Evolutionary conservation across 2,113 vertebrate genomes (phyloP), one percentile per base, ranked within the genome.

Genomic region (Grallaria varia): DNA sequence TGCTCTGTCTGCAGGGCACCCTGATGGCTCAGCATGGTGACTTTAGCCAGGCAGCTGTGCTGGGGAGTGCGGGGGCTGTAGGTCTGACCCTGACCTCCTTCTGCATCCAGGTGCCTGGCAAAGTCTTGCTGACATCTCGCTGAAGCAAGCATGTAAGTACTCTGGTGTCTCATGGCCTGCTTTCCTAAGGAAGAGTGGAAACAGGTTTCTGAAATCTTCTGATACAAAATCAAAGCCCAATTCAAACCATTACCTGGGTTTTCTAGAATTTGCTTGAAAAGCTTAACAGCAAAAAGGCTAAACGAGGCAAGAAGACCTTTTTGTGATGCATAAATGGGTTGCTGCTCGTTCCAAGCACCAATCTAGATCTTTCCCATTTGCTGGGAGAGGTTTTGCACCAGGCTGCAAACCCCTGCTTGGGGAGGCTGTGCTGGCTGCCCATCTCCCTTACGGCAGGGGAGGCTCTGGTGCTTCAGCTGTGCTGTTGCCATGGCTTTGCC

Each of bases 51-150:
- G 63, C 4, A 31, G 23, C 84, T 59, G 37, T 30, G 52, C 68
- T 47, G 13, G 27, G 39, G 17, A 31, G 9, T 0, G 0, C 0
- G 1, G n/a, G 42, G 69, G 10, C 73, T 30, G 3, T 2, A 33
- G 20, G 20, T 11, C 33, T 67, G 35, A 50, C 40, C n/a, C 30
- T 19, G 49, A 14, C 25, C 58, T 28, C 8, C 13, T 23, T 22
- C 37, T 42, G 45, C 76, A n/a, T 14, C 66, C 1, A 0, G 60
- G 42, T 4, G 2, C 69, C n/a, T 2, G 19, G 52, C 47, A 56
- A 44, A 49, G 55, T 3, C 59, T 28, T 1, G 3, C 73, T 50
- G 52, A 15, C 47, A 4, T 33, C 50, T 28, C 45, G 4, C 39
- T 71, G 55, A 17, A 71, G 64, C 40, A 50, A 22, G 9, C 35